These are phyloP conservation scores for Malurus alboscapulatus DNA, from an alignment of 2,113 vertebrate genomes.

Conservation along the genomic window DNA sequence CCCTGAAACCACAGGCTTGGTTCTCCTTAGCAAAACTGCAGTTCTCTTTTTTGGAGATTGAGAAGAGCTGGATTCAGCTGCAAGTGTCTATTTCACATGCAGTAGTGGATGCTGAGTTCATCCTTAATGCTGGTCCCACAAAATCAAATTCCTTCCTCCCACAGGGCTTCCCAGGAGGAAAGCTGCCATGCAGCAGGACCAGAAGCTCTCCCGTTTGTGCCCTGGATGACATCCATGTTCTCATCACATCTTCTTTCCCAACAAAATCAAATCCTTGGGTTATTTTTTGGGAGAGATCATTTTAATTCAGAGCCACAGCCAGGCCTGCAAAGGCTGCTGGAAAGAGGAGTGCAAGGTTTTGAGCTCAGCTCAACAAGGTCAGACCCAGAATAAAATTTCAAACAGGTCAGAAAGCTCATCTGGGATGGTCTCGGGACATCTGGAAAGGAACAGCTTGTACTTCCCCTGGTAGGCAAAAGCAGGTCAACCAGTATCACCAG, in stretches of 20 bases:
- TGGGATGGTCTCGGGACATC: not conserved
- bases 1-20: not conserved
- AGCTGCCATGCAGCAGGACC: not conserved
- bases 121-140: not conserved
- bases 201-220: not conserved
- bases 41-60: not conserved
- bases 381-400: not conserved
- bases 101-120: not conserved
- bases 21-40: not conserved
- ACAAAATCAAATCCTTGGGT: not conserved
- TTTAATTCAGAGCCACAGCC: not conserved
- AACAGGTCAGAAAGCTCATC: not conserved
- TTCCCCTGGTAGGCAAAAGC: not conserved
- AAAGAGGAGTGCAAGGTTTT: not conserved
- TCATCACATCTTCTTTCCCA: not conserved
- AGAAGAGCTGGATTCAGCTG: not conserved
- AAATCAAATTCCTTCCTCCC: not conserved
- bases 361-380: not conserved
- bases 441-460: not conserved
- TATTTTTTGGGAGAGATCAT: accelerated
- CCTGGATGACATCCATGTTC: not conserved
- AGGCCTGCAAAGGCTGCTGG: accelerated
- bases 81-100: not conserved
- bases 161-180: not conserved
- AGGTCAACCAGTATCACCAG: not conserved